A percentile compares a stretch with the other conserved stretches of the same genome.
Evolutionary conservation across 2,888 invertebrate species (phyloP).

Genomic region (Nowickia ferox): DNA sequence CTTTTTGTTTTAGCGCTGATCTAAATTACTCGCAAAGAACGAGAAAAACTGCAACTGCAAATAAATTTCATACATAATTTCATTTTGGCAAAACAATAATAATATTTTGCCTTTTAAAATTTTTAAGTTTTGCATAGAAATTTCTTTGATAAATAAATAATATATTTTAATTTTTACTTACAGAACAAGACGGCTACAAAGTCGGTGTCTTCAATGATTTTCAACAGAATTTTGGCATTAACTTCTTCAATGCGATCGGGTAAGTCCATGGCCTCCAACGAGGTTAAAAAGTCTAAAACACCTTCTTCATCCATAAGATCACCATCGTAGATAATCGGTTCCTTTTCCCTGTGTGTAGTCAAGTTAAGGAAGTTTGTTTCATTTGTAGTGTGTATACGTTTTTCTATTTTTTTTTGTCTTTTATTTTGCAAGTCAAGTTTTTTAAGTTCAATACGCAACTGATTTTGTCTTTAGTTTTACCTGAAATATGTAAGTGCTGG

Average conservation of each 20-base stretch:
- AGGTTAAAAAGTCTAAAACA: constrained; percentile 96
- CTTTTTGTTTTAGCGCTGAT: constrained; percentile 34
- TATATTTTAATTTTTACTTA: constrained; percentile 86
- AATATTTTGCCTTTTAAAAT: constrained; percentile 22
- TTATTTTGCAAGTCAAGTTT: no score
- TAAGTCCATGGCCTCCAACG: constrained; percentile 96
- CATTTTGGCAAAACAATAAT: constrained; percentile 8
- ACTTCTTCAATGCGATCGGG: constrained; percentile 98
- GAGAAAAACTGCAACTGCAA: constrained; percentile 82
- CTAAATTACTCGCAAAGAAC: constrained; percentile 37
- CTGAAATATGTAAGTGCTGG: constrained; percentile 97
- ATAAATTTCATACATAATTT: constrained; percentile 29
- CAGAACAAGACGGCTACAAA: constrained; percentile 97
- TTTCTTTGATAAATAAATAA: not conserved
- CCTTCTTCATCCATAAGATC: constrained; percentile 97
- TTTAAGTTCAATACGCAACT: no score
- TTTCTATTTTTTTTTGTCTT: constrained; percentile 4
- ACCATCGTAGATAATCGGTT: constrained; percentile 98
- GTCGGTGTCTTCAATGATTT: constrained; percentile 95
- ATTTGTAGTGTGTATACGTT: not conserved
- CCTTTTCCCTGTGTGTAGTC: constrained; percentile 88
- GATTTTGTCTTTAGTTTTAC: constrained; percentile 75
- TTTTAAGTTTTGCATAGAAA: not conserved
- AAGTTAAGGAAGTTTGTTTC: not conserved
- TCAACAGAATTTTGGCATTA: constrained; percentile 93